Evolutionary conservation across 2,888 invertebrate genomes (phyloP).

Genomic region (Apantesis nais): DNA sequence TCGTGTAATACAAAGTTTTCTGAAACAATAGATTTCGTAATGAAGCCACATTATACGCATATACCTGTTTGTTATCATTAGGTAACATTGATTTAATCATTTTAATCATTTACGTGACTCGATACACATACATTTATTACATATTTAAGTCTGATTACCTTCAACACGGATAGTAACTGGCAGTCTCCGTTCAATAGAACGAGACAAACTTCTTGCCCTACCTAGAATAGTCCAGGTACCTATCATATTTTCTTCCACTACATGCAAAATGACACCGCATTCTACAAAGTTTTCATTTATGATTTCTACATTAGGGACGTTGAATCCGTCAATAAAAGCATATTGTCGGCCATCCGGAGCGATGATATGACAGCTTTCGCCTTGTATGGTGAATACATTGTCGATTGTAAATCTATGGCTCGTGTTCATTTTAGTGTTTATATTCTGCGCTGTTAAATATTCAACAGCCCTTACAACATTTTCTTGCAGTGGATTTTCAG

Average conservation of each 20-base stretch:
- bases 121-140: conserved; percentile 55
- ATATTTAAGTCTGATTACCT: conserved; percentile 62
- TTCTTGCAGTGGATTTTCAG: conserved; percentile 51
- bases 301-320: conserved; percentile 53
- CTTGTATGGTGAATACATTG: conserved; percentile 24
- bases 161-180: conserved; percentile 65
- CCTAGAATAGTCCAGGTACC: conserved; percentile 71
- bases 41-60: conserved; percentile 20
- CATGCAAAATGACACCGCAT: conserved; percentile 60
- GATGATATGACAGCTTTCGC: conserved; percentile 62
- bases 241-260: conserved; percentile 53
- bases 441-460: conserved; percentile 22
- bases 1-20: conserved; percentile 24
- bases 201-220: conserved; percentile 47
- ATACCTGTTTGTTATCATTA: conserved; percentile 46
- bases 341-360: conserved; percentile 60
- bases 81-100: conserved; percentile 42
- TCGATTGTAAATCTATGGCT: conserved; percentile 50
- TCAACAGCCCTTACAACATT: conserved; percentile 41
- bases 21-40: conserved; percentile 26
- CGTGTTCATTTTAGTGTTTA: conserved; percentile 41
- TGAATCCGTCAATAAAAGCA: conserved; percentile 53
- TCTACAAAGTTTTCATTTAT: conserved; percentile 45
- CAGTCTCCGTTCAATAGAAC: conserved; percentile 62
- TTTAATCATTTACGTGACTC: conserved; percentile 70